Conservation (phyloP, 2,888 invertebrate species). For the Cantharis rustica region DNA sequence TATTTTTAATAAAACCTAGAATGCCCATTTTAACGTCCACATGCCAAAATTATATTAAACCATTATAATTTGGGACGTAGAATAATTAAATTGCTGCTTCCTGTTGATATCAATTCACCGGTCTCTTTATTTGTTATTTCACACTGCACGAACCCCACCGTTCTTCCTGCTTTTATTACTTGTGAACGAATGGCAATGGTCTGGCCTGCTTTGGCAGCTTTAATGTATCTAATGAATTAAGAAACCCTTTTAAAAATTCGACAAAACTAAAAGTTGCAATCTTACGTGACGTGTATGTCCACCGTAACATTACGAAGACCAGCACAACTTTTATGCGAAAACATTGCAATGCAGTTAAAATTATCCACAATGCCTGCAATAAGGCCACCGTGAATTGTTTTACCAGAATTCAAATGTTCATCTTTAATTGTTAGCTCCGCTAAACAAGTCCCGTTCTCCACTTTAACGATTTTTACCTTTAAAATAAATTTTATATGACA, state of each 20-base stretch:
- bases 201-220: conserved; percentile 72
- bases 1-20: neutral
- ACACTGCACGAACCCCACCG: conserved; percentile 78
- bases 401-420: neutral
- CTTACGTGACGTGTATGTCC: neutral
- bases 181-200: conserved; percentile 75
- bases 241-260: neutral
- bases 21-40: neutral
- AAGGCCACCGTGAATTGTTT: neutral
- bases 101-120: conserved; percentile 74
- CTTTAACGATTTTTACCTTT: neutral
- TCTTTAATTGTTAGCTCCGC: neutral
- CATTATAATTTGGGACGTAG: conserved; percentile 27
- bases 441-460: neutral
- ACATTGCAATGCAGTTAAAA: neutral
- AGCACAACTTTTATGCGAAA: neutral
- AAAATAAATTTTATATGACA: neutral
- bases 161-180: conserved; percentile 74
- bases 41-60: too few relatives aligned
- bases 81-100: conserved; percentile 79
- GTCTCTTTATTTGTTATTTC: conserved; percentile 74
- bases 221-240: neutral
- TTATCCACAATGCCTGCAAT: neutral
- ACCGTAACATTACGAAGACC: neutral
- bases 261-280: neutral